Base-by-base conservation (phyloP, 2,888 invertebrate genomes). In the Lasiommata megera region DNA sequence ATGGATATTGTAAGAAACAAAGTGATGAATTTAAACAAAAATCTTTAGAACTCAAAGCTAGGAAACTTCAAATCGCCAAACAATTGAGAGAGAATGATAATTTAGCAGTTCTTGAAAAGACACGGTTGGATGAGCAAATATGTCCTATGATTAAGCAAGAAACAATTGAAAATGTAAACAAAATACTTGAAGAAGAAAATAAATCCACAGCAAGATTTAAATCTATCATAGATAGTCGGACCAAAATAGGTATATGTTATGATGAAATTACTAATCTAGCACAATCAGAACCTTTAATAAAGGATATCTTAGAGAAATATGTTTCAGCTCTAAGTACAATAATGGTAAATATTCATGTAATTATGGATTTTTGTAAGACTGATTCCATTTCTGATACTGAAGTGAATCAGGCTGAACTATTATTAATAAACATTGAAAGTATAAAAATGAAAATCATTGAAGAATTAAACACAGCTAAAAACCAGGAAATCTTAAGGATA, bases 181-280 rank as follows among this genome's bases (percentile, higher is more conserved):
- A 77, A 64, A 84, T 92, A 66, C 75, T 91, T 57, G 91, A 92
- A 67, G 84, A 92, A 68, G 87, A 92, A 69, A 88, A 87, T 54
- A 88, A 80, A 69, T 87, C 86, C 0, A 80, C 82, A 6, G 79
- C 79, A 5, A 72, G 85, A 50, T 84, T 93, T 64, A 92, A 93
- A n/a, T 83, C 89, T 0, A 91, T 94, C 14, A 89, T 91, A 23
- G 86, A 91, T 41, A 92, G 92, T 64, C 93, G 94, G 63, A 83
- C 86, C 0, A 92, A 91, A 67, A 93, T 94, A 66, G 87, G 87
- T 52, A 71, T 73, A n/a, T 82, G 88, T 61, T 93, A 92, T 69
- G 92, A 92, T 77, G 88, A 91, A 60, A 92, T 94, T 46, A 83
- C 83, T 2, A 76, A 79, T 12, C 67, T 92, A n/a, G 71, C 92